Conservation (phyloP, 2,888 invertebrate genomes). For the Heliconius ismenius region DNA sequence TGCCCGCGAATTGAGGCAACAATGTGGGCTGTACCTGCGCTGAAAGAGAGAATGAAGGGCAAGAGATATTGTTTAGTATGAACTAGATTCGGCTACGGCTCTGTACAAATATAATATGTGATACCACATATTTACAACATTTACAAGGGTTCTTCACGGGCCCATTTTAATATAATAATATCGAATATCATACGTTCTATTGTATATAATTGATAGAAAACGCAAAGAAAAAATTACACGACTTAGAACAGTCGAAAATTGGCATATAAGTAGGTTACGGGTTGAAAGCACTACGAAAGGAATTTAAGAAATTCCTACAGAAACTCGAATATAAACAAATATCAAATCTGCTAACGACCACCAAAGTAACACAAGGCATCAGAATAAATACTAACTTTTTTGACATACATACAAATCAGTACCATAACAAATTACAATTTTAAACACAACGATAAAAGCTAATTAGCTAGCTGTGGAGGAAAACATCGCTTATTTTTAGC, state of each 20-base stretch:
- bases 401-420: not conserved
- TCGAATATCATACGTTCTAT: too few relatives aligned
- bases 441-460: not conserved
- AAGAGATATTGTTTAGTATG: not conserved
- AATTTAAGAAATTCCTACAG: too few relatives aligned
- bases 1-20: slow-evolving; percentile 8
- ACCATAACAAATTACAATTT: not conserved
- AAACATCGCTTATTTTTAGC: slow-evolving; percentile 25
- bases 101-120: not conserved
- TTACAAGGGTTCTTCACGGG: not conserved
- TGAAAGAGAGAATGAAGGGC: slow-evolving; percentile 17
- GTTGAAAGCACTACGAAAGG: too few relatives aligned
- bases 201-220: too few relatives aligned
- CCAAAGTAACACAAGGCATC: too few relatives aligned
- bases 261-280: too few relatives aligned
- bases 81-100: not conserved
- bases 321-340: too few relatives aligned
- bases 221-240: too few relatives aligned
- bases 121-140: not conserved
- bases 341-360: too few relatives aligned
- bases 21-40: slow-evolving; percentile 9
- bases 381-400: not conserved
- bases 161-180: too few relatives aligned
- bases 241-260: too few relatives aligned
- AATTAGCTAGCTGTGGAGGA: not conserved